Percentiles rank a stretch among this genome's conserved stretches.
These are phyloP conservation scores for Vanessa cardui DNA, from an alignment of 2,888 invertebrate species.

Conservation along the genomic window DNA sequence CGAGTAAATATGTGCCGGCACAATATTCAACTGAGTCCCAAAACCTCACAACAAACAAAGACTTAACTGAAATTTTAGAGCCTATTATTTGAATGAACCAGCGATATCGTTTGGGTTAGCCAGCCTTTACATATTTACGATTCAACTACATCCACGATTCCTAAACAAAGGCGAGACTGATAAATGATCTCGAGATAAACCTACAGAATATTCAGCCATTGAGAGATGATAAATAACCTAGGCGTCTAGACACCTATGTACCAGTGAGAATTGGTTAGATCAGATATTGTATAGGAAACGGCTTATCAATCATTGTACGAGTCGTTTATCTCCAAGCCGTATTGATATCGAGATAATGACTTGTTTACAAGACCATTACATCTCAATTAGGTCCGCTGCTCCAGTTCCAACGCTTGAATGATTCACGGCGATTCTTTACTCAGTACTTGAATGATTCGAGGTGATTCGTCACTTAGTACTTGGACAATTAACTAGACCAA, in stretches of 20 bases:
- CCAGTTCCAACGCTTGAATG: background rate
- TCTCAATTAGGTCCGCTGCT: slow-evolving; percentile 1
- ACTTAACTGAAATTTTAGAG: background rate
- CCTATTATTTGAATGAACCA: slow-evolving; percentile 4
- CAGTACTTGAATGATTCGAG: background rate
- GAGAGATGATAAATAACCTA: slow-evolving; percentile 31
- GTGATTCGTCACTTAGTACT: background rate
- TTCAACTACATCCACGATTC: slow-evolving; percentile 14
- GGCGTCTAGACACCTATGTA: slow-evolving; percentile 11
- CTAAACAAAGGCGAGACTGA: slow-evolving; percentile 42
- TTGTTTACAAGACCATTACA: slow-evolving; percentile 5
- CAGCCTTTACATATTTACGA: slow-evolving; percentile 20
- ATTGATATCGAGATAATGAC: slow-evolving; percentile 4
- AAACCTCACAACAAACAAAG: background rate
- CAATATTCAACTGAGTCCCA: background rate
- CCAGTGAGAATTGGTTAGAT: slow-evolving; percentile 2
- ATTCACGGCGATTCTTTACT: background rate
- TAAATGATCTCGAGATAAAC: slow-evolving; percentile 42
- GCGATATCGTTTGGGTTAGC: background rate
- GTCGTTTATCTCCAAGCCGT: background rate
- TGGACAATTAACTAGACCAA: too few species aligned
- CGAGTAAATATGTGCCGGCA: background rate
- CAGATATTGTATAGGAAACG: background rate
- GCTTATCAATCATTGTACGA: slow-evolving; percentile 5
- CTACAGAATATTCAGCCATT: slow-evolving; percentile 33